Evolutionary conservation across 2,113 vertebrate species (phyloP).

Genomic region (Crotalus horridus): DNA sequence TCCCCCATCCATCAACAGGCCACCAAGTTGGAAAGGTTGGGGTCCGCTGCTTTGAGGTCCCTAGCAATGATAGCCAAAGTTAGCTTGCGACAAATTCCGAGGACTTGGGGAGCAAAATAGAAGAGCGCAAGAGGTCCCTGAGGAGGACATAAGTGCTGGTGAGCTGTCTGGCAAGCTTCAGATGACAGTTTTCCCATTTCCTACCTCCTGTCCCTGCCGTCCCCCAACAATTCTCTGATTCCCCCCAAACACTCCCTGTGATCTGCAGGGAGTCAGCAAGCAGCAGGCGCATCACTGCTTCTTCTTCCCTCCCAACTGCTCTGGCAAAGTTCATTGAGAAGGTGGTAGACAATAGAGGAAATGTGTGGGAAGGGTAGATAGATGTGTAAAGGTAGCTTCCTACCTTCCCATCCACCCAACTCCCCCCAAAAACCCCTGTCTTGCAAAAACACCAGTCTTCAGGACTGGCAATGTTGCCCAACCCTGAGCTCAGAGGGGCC

Average conservation of each 20-base stretch:
- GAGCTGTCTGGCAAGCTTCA: neutral
- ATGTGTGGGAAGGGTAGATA: neutral
- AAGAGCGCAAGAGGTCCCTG: neutral
- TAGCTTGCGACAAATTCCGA: neutral
- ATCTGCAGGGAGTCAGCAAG: no score
- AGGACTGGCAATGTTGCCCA: neutral
- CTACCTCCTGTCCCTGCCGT: neutral
- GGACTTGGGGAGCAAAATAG: neutral
- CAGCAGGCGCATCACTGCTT: no score
- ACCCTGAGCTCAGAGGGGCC: neutral
- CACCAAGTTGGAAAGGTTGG: no score
- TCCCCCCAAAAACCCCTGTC: neutral
- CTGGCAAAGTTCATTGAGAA: neutral
- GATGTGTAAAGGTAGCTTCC: neutral
- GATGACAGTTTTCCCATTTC: neutral
- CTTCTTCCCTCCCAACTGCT: neutral
- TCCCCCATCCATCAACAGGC: no score
- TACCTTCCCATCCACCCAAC: neutral
- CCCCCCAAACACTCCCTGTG: no score
- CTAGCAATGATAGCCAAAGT: neutral
- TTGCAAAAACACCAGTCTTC: neutral
- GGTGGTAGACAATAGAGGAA: neutral
- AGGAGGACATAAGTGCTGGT: neutral
- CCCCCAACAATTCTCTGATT: no score
- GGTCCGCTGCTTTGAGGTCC: neutral